Base-by-base conservation (phyloP, 1,140 invertebrate genomes). In the Battus philenor region DNA sequence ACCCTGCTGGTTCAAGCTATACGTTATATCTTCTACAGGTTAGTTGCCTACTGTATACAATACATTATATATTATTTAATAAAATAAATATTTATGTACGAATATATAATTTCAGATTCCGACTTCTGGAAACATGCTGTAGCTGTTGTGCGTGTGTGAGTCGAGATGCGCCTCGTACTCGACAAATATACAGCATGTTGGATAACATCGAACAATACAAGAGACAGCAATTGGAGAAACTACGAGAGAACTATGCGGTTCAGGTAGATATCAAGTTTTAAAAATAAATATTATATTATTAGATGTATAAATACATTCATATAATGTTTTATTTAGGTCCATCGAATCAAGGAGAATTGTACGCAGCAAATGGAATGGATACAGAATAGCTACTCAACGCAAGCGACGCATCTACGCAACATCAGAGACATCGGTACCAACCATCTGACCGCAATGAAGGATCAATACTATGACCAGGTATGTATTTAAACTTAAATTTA, bases 381-480 rank as follows among this genome's bases (percentile, higher is more conserved):
- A 47, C 91, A 95, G 65, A 95, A 93, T 61, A 97, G 94, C 70
- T 98, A 98, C 76, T 91, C 93, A 52, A 89, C 90, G 8, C 95
- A 97, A 86, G 91, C 93, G 12, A 93, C 92, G 62, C 94, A 97
- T 77, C 87, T 98, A 9, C 90, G 92, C 47, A 95, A 97, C 59
- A 95, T 98, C 50, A 87, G 94, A 33, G 95, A 98, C 59, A 97
- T 96, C 66, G 96, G 97, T 2, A 93, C 93, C 2, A 93, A 91
- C 65, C 96, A 94, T 79, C 71, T 98, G 36, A 93, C 93, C 4
- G 89, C 93, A 1, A 88, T 98, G 39, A 90, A 93, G 59, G 96
- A 97, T 72, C 96, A 97, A 68, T 98, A 98, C 83, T 93, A 93
- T 59, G 95, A 96, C 77, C 94, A 96, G 90, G 94, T 94, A 88